Conservation (phyloP, 2,888 invertebrate genomes). For the Drosophila merina region DNA sequence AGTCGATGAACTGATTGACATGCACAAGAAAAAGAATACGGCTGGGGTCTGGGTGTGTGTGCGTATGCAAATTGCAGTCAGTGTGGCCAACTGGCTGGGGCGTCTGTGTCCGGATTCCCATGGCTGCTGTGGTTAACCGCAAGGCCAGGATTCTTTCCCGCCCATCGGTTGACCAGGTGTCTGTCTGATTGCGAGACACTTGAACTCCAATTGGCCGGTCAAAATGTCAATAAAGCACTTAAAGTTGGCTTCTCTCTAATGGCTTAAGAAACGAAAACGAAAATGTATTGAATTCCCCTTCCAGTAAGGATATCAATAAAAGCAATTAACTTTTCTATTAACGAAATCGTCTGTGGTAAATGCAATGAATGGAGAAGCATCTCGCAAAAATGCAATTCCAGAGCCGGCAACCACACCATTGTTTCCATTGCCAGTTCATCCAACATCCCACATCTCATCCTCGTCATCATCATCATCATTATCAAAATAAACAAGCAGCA, state of each 20-base stretch:
- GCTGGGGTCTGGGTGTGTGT: constrained; percentile 8
- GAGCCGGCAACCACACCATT: no score
- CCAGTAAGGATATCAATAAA: constrained; percentile 70
- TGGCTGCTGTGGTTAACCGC: constrained; percentile 40
- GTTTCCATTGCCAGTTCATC: background rate
- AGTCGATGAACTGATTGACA: constrained; percentile 53
- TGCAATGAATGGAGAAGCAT: constrained; percentile 18
- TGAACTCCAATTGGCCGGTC: constrained; percentile 19
- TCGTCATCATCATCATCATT: constrained; percentile 38
- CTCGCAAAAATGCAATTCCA: constrained; percentile 21
- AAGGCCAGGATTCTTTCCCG: constrained; percentile 24
- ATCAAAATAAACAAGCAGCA: constrained; percentile 68
- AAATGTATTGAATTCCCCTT: constrained; percentile 11
- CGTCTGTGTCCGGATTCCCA: constrained; percentile 5
- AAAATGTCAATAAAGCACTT: background rate
- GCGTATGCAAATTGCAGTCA: constrained; percentile 47
- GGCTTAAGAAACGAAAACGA: background rate
- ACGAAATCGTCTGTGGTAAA: constrained; percentile 65
- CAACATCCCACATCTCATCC: constrained; percentile 7
- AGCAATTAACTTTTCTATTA: constrained; percentile 78
- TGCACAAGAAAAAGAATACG: constrained; percentile 31
- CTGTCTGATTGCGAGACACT: constrained; percentile 24
- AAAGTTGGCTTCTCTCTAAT: background rate
- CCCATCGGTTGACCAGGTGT: constrained; percentile 19
- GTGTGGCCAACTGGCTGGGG: constrained; percentile 31